phyloP scores from a whole-genome alignment of 2,797 vertebrate genomes.

The Alcedo atthis region DNA sequence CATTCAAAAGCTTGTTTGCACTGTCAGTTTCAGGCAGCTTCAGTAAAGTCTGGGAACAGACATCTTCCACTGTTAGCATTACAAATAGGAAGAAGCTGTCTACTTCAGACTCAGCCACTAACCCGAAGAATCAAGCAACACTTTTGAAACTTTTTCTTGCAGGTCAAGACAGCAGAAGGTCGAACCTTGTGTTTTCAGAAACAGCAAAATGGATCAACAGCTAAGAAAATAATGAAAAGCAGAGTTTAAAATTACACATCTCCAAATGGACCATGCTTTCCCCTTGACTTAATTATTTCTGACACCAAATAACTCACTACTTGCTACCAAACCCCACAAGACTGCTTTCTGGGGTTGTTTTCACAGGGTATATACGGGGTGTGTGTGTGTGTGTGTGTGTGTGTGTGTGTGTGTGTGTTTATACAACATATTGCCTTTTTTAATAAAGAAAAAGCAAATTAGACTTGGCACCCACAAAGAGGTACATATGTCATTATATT shows the following conservation, averaged over 20 bases:
- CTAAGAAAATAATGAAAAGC: background rate
- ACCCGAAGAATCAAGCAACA: background rate
- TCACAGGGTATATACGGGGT: background rate
- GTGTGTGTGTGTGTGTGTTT: too few species aligned
- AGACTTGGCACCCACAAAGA: background rate
- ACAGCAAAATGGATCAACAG: background rate
- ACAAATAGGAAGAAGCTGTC: rapidly evolving
- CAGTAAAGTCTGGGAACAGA: background rate
- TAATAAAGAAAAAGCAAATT: too few species aligned
- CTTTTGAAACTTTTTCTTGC: background rate
- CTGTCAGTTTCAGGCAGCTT: background rate
- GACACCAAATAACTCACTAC: background rate
- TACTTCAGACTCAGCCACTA: background rate
- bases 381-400: too few species aligned
- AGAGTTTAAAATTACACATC: background rate
- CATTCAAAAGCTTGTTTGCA: background rate
- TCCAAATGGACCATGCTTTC: background rate
- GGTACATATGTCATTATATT: background rate
- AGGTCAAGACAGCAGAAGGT: background rate
- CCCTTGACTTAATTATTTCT: background rate
- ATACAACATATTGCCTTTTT: background rate
- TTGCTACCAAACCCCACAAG: background rate
- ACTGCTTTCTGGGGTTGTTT: background rate
- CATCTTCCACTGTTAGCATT: background rate
- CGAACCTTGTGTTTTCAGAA: background rate